Base-by-base conservation (phyloP, 53 echinoderm and acorn worm genomes). In the Echinometra lucunter region DNA sequence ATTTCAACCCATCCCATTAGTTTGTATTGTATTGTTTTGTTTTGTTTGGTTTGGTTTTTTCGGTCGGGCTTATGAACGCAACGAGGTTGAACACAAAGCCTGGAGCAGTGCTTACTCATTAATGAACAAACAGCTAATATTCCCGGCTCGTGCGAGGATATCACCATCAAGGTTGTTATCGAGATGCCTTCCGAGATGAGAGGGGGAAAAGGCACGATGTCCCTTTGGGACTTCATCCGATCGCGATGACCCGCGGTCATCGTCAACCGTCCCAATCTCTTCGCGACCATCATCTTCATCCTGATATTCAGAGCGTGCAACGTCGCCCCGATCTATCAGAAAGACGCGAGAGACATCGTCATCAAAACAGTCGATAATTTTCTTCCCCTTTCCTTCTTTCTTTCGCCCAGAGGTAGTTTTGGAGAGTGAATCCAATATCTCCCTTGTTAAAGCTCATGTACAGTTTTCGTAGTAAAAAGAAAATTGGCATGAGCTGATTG, bases 61-160 rank as follows among this genome's bases (percentile, higher is more conserved):
- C 85, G 85, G 85, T 49, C 85, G 21, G 49, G 85, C 45, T 85
- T 85, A 85, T 2, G 28, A 28, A n/a, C 10, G 49, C 47, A 25
- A n/a, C 27, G 45, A 28, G 85, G n/a, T 85, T 85, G 85, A 85
- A 85, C 47, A 85, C 44, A 85, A n/a, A 85, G 85, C 85, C 85
- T 28, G 10, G 13, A 49, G 85, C 49, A 30, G 49, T 49, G 85
- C 45, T 85, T 85, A 85, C 49, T 85, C 85, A 85, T 85, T 85
- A 49, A 85, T 85, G 85, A 85, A 85, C 85, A 85, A 85, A 85
- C 85, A 85, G 53, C 85, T 85, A 85, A 85, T 85, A 47, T 85
- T 28, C 18, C 85, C 49, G 27, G 49, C 27, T 49, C 85, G 85
- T 85, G 85, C 7, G 45, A 30, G 27, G 85, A 85, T 85, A 85